A percentile compares a stretch with the other conserved stretches of the same genome.
phyloP scores from a whole-genome alignment of 1,140 invertebrate species.

The Maconellicoccus hirsutus region DNA sequence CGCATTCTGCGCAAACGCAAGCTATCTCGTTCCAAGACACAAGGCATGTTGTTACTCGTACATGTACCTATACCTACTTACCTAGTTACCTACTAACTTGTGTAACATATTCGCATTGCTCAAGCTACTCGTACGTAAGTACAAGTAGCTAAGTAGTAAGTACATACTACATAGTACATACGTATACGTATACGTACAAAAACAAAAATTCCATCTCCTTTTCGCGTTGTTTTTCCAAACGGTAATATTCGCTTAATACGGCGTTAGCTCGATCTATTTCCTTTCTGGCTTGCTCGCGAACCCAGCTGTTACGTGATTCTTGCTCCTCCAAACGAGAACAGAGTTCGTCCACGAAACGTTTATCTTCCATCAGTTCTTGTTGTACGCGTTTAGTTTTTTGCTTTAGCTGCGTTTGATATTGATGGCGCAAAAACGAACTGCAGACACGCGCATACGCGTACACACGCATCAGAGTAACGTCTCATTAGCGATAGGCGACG shows the following conservation, averaged over 20 bases:
- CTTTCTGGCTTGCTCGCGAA: not conserved
- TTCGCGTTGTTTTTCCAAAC: slow-evolving; percentile 25
- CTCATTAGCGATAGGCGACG: too few species aligned
- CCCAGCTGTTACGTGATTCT: not conserved
- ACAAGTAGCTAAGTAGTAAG: too few species aligned
- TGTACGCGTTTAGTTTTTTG: slow-evolving; percentile 23
- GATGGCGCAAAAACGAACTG: slow-evolving; percentile 23
- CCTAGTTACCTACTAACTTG: too few species aligned
- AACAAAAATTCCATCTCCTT: slow-evolving; percentile 26
- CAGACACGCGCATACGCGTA: not conserved
- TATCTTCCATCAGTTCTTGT: slow-evolving; percentile 21
- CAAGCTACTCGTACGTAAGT: too few species aligned
- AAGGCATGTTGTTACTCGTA: too few species aligned
- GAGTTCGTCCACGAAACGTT: slow-evolving; percentile 18
- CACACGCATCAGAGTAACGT: too few species aligned
- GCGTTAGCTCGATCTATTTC: slow-evolving; percentile 23
- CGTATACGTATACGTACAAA: slow-evolving; percentile 4
- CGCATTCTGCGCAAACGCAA: too few species aligned
- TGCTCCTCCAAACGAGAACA: not conserved
- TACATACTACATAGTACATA: too few species aligned
- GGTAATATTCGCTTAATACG: slow-evolving; percentile 13
- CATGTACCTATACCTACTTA: too few species aligned
- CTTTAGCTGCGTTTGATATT: slow-evolving; percentile 12
- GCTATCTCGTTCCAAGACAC: too few species aligned
- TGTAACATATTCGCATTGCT: too few species aligned